A percentile compares a stretch with the other conserved stretches of the same genome.
Conservation (phyloP, 2,797 vertebrate genomes). For the Danio aesculapii region DNA sequence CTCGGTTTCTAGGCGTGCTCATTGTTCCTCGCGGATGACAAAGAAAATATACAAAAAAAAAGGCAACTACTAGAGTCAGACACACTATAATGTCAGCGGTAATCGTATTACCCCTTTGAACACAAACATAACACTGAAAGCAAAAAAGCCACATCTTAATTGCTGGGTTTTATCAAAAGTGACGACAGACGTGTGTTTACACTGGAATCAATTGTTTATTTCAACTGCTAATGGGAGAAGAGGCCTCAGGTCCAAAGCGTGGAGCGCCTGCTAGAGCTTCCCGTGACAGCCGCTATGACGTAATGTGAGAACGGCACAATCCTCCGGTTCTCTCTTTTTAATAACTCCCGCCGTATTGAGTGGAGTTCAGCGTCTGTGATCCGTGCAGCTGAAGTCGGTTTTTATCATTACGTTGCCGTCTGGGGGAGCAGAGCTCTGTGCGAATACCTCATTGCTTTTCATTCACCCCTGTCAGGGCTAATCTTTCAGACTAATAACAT, state of each 20-base stretch:
- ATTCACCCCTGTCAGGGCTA: constrained; percentile 69
- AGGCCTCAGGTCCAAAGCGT: constrained; percentile 53
- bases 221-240: constrained; percentile 70
- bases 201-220: constrained; percentile 76
- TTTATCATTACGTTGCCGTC: constrained; percentile 56
- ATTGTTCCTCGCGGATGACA: constrained; percentile 47
- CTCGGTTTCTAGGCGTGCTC: neutral
- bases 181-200: constrained; percentile 75
- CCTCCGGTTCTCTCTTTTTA: constrained; percentile 30
- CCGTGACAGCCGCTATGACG: constrained; percentile 54
- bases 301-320: constrained; percentile 54
- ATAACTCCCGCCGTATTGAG: constrained; percentile 48
- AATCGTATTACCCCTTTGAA: constrained; percentile 48
- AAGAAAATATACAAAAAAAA: constrained; percentile 50
- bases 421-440: constrained; percentile 58
- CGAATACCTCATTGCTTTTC: constrained; percentile 66
- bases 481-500: constrained; percentile 74
- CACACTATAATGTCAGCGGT: constrained; percentile 36
- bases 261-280: constrained; percentile 43
- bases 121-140: constrained; percentile 40
- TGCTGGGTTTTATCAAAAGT: constrained; percentile 60
- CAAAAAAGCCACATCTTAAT: constrained; percentile 46
- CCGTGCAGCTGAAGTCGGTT: constrained; percentile 53
- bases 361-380: constrained; percentile 54
- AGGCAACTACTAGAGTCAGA: constrained; percentile 30